Conservation (phyloP, 53 echinoderm and acorn worm genomes). For the Paracentrotus lividus region DNA sequence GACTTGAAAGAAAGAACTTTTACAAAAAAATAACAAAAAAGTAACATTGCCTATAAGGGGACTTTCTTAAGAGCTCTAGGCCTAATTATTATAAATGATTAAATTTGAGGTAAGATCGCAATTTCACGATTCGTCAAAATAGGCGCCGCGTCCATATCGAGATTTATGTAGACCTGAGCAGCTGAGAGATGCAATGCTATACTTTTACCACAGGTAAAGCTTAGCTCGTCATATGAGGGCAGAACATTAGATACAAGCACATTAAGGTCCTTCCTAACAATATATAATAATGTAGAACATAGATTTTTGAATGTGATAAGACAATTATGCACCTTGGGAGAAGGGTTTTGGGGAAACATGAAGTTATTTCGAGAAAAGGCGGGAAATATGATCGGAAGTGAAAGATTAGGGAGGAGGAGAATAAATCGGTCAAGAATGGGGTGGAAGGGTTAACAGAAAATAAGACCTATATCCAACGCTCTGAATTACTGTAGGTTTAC, state of each 20-base stretch:
- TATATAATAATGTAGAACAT: conserved; percentile 2
- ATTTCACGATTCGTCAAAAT: neutral
- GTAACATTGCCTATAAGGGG: too few species aligned
- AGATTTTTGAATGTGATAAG: conserved; percentile 23
- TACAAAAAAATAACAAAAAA: too few species aligned
- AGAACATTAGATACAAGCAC: neutral
- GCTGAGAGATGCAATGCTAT: neutral
- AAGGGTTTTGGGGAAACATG: neutral
- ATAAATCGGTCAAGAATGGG: neutral
- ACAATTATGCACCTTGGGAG: neutral
- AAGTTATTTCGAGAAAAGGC: conserved; percentile 28
- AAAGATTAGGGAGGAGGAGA: neutral
- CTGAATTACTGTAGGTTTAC: neutral
- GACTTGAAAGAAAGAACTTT: too few species aligned
- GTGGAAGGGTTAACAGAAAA: neutral
- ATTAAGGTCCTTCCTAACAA: neutral
- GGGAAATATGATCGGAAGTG: neutral
- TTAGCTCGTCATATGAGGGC: neutral
- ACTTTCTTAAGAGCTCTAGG: too few species aligned
- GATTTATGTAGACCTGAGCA: neutral
- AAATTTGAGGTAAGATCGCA: too few species aligned
- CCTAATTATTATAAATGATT: too few species aligned
- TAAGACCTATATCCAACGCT: neutral
- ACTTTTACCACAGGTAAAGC: neutral
- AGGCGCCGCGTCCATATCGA: neutral